Conservation (phyloP, 2,888 invertebrate species). For the Apotomis capreana region DNA sequence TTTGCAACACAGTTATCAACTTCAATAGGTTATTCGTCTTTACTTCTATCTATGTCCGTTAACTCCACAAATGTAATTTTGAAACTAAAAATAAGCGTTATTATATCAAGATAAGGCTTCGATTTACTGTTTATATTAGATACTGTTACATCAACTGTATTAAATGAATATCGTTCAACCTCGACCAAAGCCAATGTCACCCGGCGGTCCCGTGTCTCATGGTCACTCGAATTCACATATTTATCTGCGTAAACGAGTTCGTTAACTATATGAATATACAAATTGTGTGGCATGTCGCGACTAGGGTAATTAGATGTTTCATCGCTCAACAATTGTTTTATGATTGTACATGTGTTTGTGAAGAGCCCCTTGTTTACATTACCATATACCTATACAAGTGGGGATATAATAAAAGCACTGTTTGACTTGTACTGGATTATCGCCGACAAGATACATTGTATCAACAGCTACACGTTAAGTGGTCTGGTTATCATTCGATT, state of each 20-base stretch:
- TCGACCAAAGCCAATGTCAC: constrained; percentile 62
- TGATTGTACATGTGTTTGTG: constrained; percentile 16
- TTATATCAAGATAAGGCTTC: not conserved
- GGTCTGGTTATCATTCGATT: not conserved
- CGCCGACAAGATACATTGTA: constrained; percentile 20
- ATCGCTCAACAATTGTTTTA: constrained; percentile 31
- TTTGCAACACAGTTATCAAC: too few species aligned
- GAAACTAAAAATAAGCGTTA: too few species aligned
- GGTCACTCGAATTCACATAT: constrained; percentile 53
- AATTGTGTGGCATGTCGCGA: constrained; percentile 12
- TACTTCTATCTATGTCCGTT: not conserved
- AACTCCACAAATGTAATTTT: not conserved
- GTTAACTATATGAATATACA: constrained; percentile 23
- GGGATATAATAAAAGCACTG: constrained; percentile 25
- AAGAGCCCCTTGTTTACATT: constrained; percentile 15
- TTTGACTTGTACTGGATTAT: constrained; percentile 30
- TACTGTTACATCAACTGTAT: constrained; percentile 15
- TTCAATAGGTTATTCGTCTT: too few species aligned
- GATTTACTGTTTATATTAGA: not conserved
- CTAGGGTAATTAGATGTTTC: constrained; percentile 19
- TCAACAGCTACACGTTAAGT: constrained; percentile 8
- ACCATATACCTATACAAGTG: constrained; percentile 1
- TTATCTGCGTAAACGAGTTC: constrained; percentile 42
- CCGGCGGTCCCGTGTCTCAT: constrained; percentile 48
- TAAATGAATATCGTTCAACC: constrained; percentile 39